phyloP scores from a whole-genome alignment of 2,888 invertebrate genomes.

The Odontomyia ornata region DNA sequence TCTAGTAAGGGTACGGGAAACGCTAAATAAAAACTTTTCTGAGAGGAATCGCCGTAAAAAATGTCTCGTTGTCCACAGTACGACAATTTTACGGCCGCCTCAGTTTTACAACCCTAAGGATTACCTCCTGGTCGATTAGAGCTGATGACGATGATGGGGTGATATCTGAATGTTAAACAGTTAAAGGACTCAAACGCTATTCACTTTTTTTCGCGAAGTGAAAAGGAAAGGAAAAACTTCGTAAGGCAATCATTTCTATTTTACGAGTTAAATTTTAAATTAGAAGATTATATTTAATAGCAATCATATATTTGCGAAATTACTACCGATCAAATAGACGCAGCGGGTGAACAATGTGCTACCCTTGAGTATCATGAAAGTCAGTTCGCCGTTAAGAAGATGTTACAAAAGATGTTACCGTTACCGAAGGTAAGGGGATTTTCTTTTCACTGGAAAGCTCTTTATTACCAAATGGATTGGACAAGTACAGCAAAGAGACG shows the following conservation, averaged over 20 bases:
- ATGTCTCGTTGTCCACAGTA: constrained; percentile 31
- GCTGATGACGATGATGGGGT: constrained; percentile 45
- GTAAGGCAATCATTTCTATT: constrained; percentile 46
- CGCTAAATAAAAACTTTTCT: constrained; percentile 26
- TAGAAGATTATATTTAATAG: constrained; percentile 51
- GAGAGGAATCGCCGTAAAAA: constrained; percentile 31
- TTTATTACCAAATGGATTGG: constrained; percentile 48
- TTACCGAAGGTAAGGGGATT: constrained; percentile 42
- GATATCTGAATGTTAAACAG: constrained; percentile 48
- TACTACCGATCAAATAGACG: constrained; percentile 37
- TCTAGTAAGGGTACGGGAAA: constrained; percentile 35
- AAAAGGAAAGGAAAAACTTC: constrained; percentile 21
- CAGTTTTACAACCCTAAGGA: constrained; percentile 46
- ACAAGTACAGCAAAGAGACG: constrained; percentile 28
- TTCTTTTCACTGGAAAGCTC: constrained; percentile 37
- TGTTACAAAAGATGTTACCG: constrained; percentile 10
- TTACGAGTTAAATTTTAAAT: constrained; percentile 51
- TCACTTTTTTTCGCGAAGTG: not conserved
- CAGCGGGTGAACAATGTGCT: not conserved
- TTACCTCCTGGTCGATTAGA: constrained; percentile 50
- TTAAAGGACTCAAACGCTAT: constrained; percentile 35
- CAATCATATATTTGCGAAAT: constrained; percentile 50
- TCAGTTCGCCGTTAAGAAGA: not conserved
- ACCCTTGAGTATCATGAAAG: too few species aligned
- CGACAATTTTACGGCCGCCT: constrained; percentile 18